phyloP scores from a whole-genome alignment of 2,888 invertebrate genomes.

The Leptinotarsa peninsularis region DNA sequence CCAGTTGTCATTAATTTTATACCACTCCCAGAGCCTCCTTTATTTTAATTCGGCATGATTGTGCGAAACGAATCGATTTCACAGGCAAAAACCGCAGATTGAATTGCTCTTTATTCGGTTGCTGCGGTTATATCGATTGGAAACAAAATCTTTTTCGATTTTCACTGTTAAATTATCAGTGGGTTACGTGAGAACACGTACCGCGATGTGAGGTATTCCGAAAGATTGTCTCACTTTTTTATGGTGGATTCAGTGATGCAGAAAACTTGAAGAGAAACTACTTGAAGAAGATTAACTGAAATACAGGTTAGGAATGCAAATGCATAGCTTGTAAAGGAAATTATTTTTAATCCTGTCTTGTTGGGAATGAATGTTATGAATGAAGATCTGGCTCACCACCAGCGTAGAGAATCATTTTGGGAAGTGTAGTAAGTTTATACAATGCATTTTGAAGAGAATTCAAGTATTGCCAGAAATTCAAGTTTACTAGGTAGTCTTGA shows the following conservation, averaged over 20 bases:
- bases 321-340: no score
- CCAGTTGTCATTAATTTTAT: slow-evolving; percentile 26
- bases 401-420: no score
- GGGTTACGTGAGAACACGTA: slow-evolving; percentile 41
- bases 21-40: slow-evolving; percentile 14
- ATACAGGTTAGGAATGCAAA: neutral
- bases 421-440: no score
- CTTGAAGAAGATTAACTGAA: neutral
- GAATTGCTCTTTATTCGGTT: slow-evolving; percentile 36
- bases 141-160: slow-evolving; percentile 46
- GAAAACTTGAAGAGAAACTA: slow-evolving; percentile 5
- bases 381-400: neutral
- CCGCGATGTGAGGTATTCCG: neutral
- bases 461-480: no score
- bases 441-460: no score
- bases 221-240: slow-evolving; percentile 4
- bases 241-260: neutral
- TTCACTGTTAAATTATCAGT: slow-evolving; percentile 41
- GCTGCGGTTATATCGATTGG: slow-evolving; percentile 44
- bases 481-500: no score
- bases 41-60: slow-evolving; percentile 33
- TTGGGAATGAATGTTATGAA: neutral
- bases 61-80: slow-evolving; percentile 44
- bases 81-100: slow-evolving; percentile 38
- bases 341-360: no score